These are phyloP conservation scores for Notocelia uddmanniana DNA, from an alignment of 2,888 invertebrate species.

Conservation along the genomic window DNA sequence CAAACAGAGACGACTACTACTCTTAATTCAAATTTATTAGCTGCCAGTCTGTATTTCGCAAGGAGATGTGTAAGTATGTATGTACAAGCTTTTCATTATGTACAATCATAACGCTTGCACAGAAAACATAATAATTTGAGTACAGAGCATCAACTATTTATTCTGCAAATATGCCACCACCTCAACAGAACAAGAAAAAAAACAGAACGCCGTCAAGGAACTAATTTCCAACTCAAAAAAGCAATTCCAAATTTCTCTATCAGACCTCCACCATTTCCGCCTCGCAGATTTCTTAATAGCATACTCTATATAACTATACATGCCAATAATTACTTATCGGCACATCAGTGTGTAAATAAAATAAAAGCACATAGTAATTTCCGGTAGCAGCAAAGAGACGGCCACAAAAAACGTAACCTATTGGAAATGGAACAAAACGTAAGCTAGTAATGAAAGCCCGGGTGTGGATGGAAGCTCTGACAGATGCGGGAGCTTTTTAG, in stretches of 20 bases:
- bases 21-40: no score
- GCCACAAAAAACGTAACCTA: constrained; percentile 34
- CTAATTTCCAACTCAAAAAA: neutral
- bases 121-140: no score
- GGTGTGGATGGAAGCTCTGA: constrained; percentile 3
- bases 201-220: neutral
- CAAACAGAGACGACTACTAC: no score
- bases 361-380: constrained; percentile 53
- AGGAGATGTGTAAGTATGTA: no score
- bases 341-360: constrained; percentile 47
- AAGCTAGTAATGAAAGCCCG: constrained; percentile 37
- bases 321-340: constrained; percentile 44
- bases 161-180: neutral
- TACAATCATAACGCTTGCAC: no score
- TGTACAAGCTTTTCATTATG: no score
- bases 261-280: constrained; percentile 34
- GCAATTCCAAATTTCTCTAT: constrained; percentile 18
- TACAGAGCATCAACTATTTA: neutral
- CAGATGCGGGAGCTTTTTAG: neutral
- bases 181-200: neutral
- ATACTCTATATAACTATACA: constrained; percentile 44
- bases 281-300: constrained; percentile 23
- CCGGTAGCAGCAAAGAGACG: constrained; percentile 53
- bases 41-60: no score
- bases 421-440: constrained; percentile 40